Conservation (phyloP, 2,888 invertebrate species). For the Xestoiulus laeticollis region DNA sequence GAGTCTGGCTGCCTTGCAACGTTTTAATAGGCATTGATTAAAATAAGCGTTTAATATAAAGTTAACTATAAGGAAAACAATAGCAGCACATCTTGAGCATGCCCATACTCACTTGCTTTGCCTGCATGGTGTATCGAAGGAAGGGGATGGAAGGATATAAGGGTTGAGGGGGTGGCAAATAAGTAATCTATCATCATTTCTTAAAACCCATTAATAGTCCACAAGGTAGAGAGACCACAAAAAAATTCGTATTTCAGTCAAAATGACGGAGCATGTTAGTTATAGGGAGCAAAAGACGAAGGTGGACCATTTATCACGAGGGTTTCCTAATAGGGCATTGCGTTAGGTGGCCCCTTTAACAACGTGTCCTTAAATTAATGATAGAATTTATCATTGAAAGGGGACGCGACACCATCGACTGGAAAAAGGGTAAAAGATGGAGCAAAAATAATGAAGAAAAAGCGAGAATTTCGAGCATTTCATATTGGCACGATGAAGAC, state of each 20-base stretch:
- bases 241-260: conserved; percentile 36
- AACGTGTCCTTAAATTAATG: conserved; percentile 45
- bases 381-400: conserved; percentile 43
- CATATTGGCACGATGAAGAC: background rate
- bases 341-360: conserved; percentile 46
- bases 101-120: background rate
- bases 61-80: background rate
- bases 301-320: conserved; percentile 40
- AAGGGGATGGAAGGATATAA: background rate
- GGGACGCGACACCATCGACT: conserved; percentile 15
- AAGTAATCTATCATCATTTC: conserved; percentile 47
- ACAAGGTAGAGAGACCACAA: conserved; percentile 38
- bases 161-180: background rate
- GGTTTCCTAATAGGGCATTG: conserved; percentile 27
- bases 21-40: too few relatives aligned
- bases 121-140: background rate
- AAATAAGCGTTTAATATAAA: background rate
- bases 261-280: conserved; percentile 34
- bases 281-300: conserved; percentile 15
- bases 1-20: background rate
- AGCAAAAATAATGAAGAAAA: conserved; percentile 20
- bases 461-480: background rate
- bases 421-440: conserved; percentile 23
- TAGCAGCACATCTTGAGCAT: background rate
- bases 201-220: conserved; percentile 48